These are phyloP conservation scores for Ascaphus truei DNA, from an alignment of 2,113 vertebrate species.

Conservation along the genomic window DNA sequence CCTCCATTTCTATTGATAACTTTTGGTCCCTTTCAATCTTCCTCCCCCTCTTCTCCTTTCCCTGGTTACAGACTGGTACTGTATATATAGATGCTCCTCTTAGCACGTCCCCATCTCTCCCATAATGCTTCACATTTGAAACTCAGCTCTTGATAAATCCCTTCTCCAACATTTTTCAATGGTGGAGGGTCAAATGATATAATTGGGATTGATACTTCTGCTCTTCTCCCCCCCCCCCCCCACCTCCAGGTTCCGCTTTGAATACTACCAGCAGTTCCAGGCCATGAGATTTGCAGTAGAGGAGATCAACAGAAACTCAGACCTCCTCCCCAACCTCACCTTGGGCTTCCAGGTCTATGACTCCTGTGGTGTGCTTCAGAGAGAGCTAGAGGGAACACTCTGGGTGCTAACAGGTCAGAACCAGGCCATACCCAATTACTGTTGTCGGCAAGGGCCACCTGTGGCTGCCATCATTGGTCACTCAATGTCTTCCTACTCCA, in stretches of 20 bases:
- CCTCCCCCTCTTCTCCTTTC: no score
- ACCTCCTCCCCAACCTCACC: slow-evolving; percentile 35
- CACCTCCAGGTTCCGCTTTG: slow-evolving; percentile 9
- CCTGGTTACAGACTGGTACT: no score
- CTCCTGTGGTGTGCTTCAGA: slow-evolving; percentile 23
- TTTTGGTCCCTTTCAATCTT: no score
- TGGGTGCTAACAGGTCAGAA: slow-evolving; percentile 26
- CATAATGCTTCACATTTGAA: no score
- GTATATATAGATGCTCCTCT: no score
- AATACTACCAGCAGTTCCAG: slow-evolving; percentile 34
- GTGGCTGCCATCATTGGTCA: slow-evolving; percentile 28
- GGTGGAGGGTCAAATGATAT: no score
- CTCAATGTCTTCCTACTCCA: background rate
- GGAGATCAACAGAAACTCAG: slow-evolving; percentile 25
- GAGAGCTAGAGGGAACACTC: slow-evolving; percentile 12
- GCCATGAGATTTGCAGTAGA: slow-evolving; percentile 36
- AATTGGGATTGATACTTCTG: no score
- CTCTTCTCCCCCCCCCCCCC: no score
- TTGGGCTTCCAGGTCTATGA: slow-evolving; percentile 38
- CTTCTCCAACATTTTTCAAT: no score
- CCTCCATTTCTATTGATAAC: no score
- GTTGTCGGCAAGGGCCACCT: slow-evolving; percentile 8
- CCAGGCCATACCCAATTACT: slow-evolving; percentile 28
- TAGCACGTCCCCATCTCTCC: no score
- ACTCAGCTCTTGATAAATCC: no score